These are phyloP conservation scores for Archivesica marissinica DNA, from an alignment of 1,140 invertebrate species.

Conservation along the genomic window DNA sequence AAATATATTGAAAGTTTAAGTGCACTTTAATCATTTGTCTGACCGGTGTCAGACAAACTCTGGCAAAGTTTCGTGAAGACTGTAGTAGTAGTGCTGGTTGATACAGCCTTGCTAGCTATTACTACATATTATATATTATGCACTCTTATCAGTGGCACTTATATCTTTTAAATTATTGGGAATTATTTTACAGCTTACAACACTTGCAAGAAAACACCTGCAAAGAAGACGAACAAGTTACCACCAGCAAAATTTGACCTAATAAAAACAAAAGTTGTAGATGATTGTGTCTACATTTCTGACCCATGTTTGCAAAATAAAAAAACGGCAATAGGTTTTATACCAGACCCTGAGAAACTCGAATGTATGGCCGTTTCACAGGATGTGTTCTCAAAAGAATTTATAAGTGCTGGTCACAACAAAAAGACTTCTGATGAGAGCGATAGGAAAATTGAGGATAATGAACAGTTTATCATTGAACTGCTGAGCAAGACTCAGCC, in stretches of 20 bases:
- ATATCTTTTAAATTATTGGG: neutral
- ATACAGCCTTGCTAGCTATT: too few relatives aligned
- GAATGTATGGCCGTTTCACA: conserved; percentile 33
- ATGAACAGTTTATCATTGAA: conserved; percentile 77
- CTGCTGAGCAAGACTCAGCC: conserved; percentile 74
- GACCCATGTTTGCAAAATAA: conserved; percentile 22
- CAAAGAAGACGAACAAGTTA: neutral
- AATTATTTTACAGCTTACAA: conserved; percentile 10
- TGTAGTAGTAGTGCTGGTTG: too few relatives aligned
- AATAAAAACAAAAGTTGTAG: conserved; percentile 3
- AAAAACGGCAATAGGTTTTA: conserved; percentile 36
- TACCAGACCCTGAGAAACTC: conserved; percentile 43
- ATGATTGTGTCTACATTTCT: conserved; percentile 11
- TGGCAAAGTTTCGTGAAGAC: too few relatives aligned
- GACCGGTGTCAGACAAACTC: too few relatives aligned
- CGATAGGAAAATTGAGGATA: conserved; percentile 70
- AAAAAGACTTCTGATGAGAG: conserved; percentile 64
- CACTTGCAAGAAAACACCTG: neutral
- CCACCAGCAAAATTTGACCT: neutral
- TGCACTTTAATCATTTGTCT: too few relatives aligned
- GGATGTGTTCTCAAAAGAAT: conserved; percentile 22
- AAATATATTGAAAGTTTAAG: too few relatives aligned
- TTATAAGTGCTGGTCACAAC: conserved; percentile 31
- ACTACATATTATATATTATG: too few relatives aligned
- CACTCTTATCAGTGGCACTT: neutral